Base-by-base conservation (phyloP, 2,113 vertebrate species). In the Hystrix brachyura region DNA sequence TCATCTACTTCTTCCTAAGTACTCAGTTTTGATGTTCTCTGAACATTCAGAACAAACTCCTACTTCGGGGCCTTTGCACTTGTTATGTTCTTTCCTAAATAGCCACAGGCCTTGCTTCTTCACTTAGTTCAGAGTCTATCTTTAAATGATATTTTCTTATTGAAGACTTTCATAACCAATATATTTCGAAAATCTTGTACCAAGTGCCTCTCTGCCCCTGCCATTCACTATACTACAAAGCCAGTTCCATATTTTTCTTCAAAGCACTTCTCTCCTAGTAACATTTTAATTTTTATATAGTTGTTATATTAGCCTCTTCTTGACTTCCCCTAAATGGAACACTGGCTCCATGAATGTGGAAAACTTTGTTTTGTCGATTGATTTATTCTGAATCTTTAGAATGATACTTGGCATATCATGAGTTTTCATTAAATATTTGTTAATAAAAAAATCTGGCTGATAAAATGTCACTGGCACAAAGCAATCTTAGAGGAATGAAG, bases 311-410 rank as follows among this genome's bases (percentile, higher is more conserved):
- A 79, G 21, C 4, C 79, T 64, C 32, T 60, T 96, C 4, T 90
- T 85, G 59, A 67, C 9, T 18, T 82, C 14, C 6, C 19, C n/a
- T 76, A 90, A 81, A 71, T 55, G 59, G 32, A 78, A 81, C 21
- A 88, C 38, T 48, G 38, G 0, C 5, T 80, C 48, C 25, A 51
- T 2, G 0, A 48, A 74, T 48, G 27, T 67, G 7, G 8, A 25
- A 32, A 7, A 74, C 34, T 85, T 97, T 94, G 6, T 93, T 95
- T 65, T 57, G 25, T 62, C 91, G 72, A 60, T 65, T 71, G 55
- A 48, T 57, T 91, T 74, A 62, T 27, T 64, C 23, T 46, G 51
- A 81, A 67, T 7, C 21, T 7, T 14, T 91, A 57, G 43, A 59
- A 48, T 91, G 43, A 86, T 89, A 55, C 8, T 90, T 87, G 15